Evolutionary conservation across 23 tunicate genomes (phyloP), one percentile per base, ranked within the genome.

Genomic region (Ciona savignyi): DNA sequence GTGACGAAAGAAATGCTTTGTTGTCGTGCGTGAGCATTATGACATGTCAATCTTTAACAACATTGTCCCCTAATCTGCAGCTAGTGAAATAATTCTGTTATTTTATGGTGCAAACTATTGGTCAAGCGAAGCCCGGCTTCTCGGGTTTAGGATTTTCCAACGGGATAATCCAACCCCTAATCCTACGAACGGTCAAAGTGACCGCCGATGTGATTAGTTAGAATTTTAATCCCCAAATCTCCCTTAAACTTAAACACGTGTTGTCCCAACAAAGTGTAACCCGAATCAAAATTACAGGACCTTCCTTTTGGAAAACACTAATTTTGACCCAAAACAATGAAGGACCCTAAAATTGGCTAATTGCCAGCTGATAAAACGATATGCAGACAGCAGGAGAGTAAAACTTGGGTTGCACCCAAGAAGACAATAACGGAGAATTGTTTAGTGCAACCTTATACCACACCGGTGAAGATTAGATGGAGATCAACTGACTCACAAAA

Each of bases 101-200:
- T 42, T 15, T 9, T 42, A 42, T 42, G n/a, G n/a, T n/a, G n/a
- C n/a, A n/a, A n/a, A n/a, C n/a, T n/a, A n/a, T n/a, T n/a, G n/a
- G n/a, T n/a, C n/a, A n/a, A n/a, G n/a, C n/a, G n/a, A n/a, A n/a
- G n/a, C n/a, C n/a, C n/a, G n/a, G n/a, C 15, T 42, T 42, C 56
- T 15, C 56, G 56, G 56, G 56, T 42, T 42, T 42, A 42, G 56
- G 56, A 15, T 6, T 42, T 42, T 42, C 15, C 56, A 15, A 42
- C 56, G 56, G 56, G 56, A 42, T 42, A 42, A 42, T 42, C 56
- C 56, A 15, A 42, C 56, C 56, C 56, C 56, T 42, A 42, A 42
- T 15, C 56, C 56, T 15, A 15, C 15, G 11, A 15, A 42, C 56
- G 56, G 56, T 42, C 56, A 42, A 42, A 42, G 56, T 42, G 56